These are phyloP conservation scores for Onthophagus sagittarius DNA, from an alignment of 2,888 invertebrate species.

Conservation along the genomic window DNA sequence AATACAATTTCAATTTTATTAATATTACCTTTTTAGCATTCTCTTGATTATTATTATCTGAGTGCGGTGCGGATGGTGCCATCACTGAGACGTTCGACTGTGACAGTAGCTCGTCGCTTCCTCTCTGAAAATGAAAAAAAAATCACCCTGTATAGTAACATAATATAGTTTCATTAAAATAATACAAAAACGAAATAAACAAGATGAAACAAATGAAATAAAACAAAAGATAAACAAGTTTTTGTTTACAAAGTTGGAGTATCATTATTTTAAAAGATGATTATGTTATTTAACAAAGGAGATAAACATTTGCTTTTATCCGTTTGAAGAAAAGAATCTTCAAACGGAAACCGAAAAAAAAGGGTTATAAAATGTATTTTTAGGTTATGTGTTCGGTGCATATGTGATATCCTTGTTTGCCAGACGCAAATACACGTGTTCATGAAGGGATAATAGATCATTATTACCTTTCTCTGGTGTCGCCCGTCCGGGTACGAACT, in stretches of 20 bases:
- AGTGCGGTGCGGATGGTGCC: conserved; percentile 86
- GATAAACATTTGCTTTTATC: neutral
- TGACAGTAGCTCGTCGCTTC: conserved; percentile 95
- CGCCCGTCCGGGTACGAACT: neutral
- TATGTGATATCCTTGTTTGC: neutral
- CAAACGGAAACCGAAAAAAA: neutral
- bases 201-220: neutral
- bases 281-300: neutral
- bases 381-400: neutral
- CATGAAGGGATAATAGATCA: neutral
- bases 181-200: neutral
- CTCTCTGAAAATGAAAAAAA: conserved; percentile 68
- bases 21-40: conserved; percentile 87
- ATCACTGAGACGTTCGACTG: conserved; percentile 91
- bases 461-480: neutral
- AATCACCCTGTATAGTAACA: neutral
- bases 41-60: conserved; percentile 90
- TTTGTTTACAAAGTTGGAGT: too few species aligned
- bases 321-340: too few species aligned
- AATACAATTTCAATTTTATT: neutral
- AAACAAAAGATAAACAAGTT: too few species aligned
- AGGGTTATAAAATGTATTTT: neutral
- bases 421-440: neutral
- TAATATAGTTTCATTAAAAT: neutral
- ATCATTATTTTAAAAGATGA: too few species aligned